Base-by-base conservation (phyloP, 1,140 invertebrate species). In the Lepidurus arcticus region DNA sequence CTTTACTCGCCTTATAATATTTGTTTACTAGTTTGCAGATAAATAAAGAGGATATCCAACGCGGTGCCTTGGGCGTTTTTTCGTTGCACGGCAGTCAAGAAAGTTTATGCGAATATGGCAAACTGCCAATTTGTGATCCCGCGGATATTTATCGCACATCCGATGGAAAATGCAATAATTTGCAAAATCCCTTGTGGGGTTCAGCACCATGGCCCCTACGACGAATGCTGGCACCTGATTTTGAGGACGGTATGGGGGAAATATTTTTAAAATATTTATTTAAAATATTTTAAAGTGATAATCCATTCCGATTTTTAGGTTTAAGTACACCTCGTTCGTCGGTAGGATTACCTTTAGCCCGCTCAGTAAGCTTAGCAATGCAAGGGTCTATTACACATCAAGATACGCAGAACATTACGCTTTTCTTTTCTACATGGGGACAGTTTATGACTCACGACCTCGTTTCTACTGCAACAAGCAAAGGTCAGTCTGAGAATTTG, bases 391-490 rank as follows among this genome's bases (percentile, higher is more conserved):
- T 65, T 43, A 42, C 24, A 34, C 24, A 34, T 47, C 21, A 44
- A n/a, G 73, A 44, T 74, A 24, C 43, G 47, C 34, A 42, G 26
- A 79, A 80, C 7, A 24, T 80, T 10, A 77, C 81, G 10, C 85
- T 86, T 79, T 88, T 90, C 87, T 79, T 89, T 21, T 89, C 90
- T 87, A 88, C 89, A 10, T 98, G 95, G 90, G 96, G 97, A 1
- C 97, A 98, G 86, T 98, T 98, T 84, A 82, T 98, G 16, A 97
- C 98, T 84, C 97, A 98, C 82, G 97, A 98, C 82, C 90, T 99
- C 42, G 94, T 92, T 0, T 91, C 92, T 2, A 95, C 93, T 0
- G 93, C 92, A 0, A 82, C 93, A 5, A 93, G 88, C 80, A 90
- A 91, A 81, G 90, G 90, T 82, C 82, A 80, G 78, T 80, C 76